phyloP scores from a whole-genome alignment of 2,797 vertebrate genomes.

The Sphenopsis melanotis region DNA sequence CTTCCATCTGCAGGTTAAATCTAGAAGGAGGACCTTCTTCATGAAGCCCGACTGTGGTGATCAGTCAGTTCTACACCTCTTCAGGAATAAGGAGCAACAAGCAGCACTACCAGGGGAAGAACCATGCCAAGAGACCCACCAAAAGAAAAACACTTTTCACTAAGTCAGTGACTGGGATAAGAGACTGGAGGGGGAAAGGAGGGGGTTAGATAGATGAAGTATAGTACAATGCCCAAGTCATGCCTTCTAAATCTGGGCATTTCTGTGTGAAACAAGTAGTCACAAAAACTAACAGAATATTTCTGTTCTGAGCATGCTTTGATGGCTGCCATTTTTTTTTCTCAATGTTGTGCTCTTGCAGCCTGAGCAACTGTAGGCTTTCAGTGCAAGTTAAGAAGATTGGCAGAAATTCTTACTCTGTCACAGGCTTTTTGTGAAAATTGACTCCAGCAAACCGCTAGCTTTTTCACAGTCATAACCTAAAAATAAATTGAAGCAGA shows the following conservation, averaged over 20 bases:
- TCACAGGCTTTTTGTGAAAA: conserved; percentile 28
- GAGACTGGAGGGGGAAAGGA: accelerated
- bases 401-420: conserved; percentile 46
- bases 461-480: conserved; percentile 34
- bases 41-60: accelerated
- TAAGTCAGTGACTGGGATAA: not conserved
- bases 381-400: conserved; percentile 39
- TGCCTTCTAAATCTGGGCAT: not conserved
- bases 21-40: not conserved
- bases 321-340: not conserved
- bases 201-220: not conserved
- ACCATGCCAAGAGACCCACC: not conserved
- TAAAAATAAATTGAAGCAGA: conserved; percentile 33
- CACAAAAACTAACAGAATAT: not conserved
- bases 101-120: not conserved
- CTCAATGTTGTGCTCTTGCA: not conserved
- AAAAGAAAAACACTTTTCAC: not conserved
- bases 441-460: not conserved
- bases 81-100: not conserved
- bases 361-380: not conserved
- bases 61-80: not conserved
- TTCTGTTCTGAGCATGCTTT: not conserved
- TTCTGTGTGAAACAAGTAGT: not conserved
- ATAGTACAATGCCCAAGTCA: not conserved
- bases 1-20: not conserved